Evolutionary conservation across 92 coral and sea anemone genomes (phyloP), one percentile per base, ranked within the genome.

Genomic region (Palythoa grandis): DNA sequence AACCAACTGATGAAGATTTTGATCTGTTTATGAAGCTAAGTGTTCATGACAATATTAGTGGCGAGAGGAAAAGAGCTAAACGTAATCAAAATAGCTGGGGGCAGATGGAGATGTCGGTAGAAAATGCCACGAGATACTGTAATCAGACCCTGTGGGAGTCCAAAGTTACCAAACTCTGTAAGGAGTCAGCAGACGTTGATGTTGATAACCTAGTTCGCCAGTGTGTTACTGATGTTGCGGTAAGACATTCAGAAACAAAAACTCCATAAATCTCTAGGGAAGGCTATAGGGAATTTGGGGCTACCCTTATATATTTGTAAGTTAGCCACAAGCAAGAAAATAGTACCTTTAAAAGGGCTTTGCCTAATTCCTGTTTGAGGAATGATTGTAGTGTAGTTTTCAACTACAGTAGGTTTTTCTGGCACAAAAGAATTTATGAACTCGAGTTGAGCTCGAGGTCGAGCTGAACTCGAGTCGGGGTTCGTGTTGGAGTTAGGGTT

Each of bases 91-190:
- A 38, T 40, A 24, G 52, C 19, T 78, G 83, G 83, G 83, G 83
- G 37, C 25, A 72, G 22, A 39, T 39, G 35, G 56, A 19, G 40
- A 89, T 92, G 88, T 88, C 95, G 1, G 60, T 83, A 2, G 91
- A 79, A 72, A 92, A 92, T 52, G 92, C 95, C 2, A 89, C 95
- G 15, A 69, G 80, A 19, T 89, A 92, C 82, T 92, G 95, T 76
- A 84, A 77, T 38, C 78, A 83, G 53, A 76, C 88, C 13, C 73
- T 92, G n/a, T 73, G 61, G 47, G 90, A 87, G n/a, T 82, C 95
- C 22, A 83, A 67, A 15, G 92, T 88, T 3, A 91, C 92, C 14
- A 89, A 87, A 77, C 72, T 78, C 3, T 92, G 95, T 73, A 82
- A 83, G 71, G 78, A 89, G 52, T 47, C 86, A 19, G 78, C 95